Evolutionary conservation across 2,797 vertebrate species (phyloP), one percentile per base, ranked within the genome.

Genomic region (Botia kubotai): DNA sequence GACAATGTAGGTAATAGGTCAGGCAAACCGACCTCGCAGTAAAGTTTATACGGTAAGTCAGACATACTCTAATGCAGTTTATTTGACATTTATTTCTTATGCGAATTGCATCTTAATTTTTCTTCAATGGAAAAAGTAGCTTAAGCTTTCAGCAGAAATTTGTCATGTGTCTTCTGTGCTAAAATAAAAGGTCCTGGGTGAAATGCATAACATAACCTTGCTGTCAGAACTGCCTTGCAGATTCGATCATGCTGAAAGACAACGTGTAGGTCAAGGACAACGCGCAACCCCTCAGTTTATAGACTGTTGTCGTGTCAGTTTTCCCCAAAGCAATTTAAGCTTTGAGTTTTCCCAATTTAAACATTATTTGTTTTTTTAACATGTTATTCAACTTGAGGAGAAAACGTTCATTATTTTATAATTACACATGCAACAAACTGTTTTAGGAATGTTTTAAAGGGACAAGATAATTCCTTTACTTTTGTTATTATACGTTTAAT

Each of bases 161-260:
- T 79, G n/a, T 71, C 76, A 62, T 36, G 26, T 62, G 23, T 23
- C 76, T 71, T 62, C 6, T 13, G 23, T 72, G 58, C 57, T 72
- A 39, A 65, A 65, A 72, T 72, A 6, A 70, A 71, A 21, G n/a
- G 26, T 33, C n/a, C 50, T 39, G 13, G 69, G 33, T 66, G 48
- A 79, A 79, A 43, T 72, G 48, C 77, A 53, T 52, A 66, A 72
- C 69, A 79, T 72, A 72, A 66, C 68, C 58, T 33, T 33, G 1
- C 33, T 79, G 77, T 65, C 48, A 65, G 46, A 50, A 71, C 39
- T 71, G 55, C 39, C 68, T 79, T 6, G 8, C 55, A 52, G 68
- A 79, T 79, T 79, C 1, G 12, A 66, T 53, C 16, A 43, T 2
- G 10, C 29, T 72, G 46, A 14, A 80, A 68, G 39, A 57, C 23